Evolutionary conservation across 2,888 invertebrate species (phyloP), one percentile per base, ranked within the genome.

Genomic region (Thelaira solivaga): DNA sequence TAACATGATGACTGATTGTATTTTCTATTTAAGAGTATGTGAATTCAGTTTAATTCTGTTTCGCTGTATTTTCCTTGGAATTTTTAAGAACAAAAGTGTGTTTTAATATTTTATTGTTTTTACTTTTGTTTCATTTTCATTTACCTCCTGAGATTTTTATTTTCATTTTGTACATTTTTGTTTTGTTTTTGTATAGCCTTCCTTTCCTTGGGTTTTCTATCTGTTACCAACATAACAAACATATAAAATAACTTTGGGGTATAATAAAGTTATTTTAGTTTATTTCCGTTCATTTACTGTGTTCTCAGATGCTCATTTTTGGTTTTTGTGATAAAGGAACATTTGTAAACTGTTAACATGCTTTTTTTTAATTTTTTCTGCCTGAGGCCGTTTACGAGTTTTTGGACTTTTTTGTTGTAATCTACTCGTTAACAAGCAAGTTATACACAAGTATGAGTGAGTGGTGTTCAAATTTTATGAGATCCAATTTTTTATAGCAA

Each of bases 181-280:
- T 45, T 45, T n/a, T n/a, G n/a, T n/a, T n/a, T n/a, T n/a, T n/a
- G n/a, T n/a, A n/a, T n/a, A n/a, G 20, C 13, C n/a, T 31, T 16
- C 29, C 0, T n/a, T 20, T 43, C 10, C 6, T 67, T 43, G 31
- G n/a, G 29, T 59, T 49, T 57, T 45, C 2, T 10, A 31, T 26
- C 36, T 34, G 57, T 64, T 65, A 16, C 10, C 26, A 31, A 18
- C 20, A 55, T 24, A 31, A n/a, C 29, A 26, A 65, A 61, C 13
- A 55, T 13, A 62, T 53, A 16, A 55, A 62, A 47, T 41, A 45
- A 39, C 62, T 68, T 36, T 62, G 43, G 62, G 75, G 39, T 47
- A 29, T 49, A 75, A 68, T 62, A 75, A 76, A 76, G 69, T 69
- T 71, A 29, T 64, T 71, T 69, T 49, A 41, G 43, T 76, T 76